These are phyloP conservation scores for Drosophila longiperda DNA, from an alignment of 2,888 invertebrate genomes.

Conservation along the genomic window DNA sequence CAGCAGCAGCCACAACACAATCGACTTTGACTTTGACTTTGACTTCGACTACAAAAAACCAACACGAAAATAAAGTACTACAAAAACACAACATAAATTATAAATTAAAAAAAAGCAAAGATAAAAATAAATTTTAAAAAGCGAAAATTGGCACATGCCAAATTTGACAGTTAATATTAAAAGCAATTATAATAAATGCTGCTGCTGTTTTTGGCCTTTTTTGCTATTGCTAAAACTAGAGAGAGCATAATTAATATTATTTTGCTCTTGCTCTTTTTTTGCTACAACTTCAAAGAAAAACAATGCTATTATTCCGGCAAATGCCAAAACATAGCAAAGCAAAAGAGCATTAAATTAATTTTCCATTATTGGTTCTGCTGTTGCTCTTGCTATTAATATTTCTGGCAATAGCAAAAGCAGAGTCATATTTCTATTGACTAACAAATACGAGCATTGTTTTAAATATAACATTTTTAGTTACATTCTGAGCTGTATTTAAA, in stretches of 20 bases:
- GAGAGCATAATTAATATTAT: not conserved
- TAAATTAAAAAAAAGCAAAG: slow-evolving; percentile 38
- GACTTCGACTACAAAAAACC: slow-evolving; percentile 51
- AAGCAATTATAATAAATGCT: not conserved
- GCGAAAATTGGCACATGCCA: not conserved
- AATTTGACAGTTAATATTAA: not conserved
- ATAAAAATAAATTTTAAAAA: slow-evolving; percentile 5
- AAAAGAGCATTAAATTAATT: no score
- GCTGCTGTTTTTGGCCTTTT: not conserved
- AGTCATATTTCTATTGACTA: not conserved
- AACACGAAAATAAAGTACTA: slow-evolving; percentile 9
- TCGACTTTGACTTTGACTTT: slow-evolving; percentile 3
- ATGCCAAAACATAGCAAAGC: no score
- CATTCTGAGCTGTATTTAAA: not conserved
- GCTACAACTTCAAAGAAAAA: not conserved
- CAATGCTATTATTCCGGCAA: not conserved
- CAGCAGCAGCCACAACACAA: slow-evolving; percentile 42
- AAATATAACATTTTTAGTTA: not conserved
- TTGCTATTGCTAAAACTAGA: not conserved
- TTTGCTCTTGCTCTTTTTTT: not conserved
- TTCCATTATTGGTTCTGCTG: not conserved
- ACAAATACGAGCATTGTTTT: not conserved
- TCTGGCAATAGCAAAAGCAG: not conserved
- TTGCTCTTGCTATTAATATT: not conserved
- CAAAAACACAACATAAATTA: slow-evolving; percentile 37